These are phyloP conservation scores for Drosophila erecta DNA, from an alignment of 1,140 invertebrate species.

Conservation along the genomic window DNA sequence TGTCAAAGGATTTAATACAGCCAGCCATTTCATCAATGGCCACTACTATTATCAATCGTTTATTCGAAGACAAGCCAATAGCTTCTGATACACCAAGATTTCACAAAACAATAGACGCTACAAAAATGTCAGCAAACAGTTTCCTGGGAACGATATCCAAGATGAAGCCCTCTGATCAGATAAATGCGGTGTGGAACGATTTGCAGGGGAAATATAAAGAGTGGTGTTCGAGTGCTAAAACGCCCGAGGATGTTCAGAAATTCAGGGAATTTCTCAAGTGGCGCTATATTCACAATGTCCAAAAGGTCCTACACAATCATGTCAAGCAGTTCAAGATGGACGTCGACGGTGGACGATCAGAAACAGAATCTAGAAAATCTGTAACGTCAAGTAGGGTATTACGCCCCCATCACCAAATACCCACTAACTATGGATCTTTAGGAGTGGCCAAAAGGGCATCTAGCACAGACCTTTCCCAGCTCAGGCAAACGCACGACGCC, in stretches of 20 bases:
- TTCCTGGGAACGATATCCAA: background rate
- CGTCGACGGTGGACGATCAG: background rate
- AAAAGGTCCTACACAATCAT: background rate
- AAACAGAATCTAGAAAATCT: background rate
- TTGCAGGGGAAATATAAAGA: background rate
- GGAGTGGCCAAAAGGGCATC: background rate
- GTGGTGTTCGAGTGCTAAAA: background rate
- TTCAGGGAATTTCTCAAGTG: background rate
- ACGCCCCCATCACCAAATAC: background rate
- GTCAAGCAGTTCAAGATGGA: background rate
- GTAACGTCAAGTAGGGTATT: background rate
- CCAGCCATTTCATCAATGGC: background rate
- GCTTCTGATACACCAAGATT: background rate
- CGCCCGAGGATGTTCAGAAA: slow-evolving; percentile 1
- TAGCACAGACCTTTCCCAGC: background rate
- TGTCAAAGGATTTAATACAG: background rate
- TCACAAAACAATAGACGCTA: background rate
- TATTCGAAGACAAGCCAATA: background rate
- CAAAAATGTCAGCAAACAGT: background rate
- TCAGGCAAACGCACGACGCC: background rate
- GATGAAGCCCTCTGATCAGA: background rate
- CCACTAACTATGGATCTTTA: background rate
- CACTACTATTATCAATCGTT: background rate
- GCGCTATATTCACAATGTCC: slow-evolving; percentile 5
- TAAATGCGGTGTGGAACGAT: background rate